Conservation (phyloP, 2,113 vertebrate genomes). For the Leucoraja erinaceus region DNA sequence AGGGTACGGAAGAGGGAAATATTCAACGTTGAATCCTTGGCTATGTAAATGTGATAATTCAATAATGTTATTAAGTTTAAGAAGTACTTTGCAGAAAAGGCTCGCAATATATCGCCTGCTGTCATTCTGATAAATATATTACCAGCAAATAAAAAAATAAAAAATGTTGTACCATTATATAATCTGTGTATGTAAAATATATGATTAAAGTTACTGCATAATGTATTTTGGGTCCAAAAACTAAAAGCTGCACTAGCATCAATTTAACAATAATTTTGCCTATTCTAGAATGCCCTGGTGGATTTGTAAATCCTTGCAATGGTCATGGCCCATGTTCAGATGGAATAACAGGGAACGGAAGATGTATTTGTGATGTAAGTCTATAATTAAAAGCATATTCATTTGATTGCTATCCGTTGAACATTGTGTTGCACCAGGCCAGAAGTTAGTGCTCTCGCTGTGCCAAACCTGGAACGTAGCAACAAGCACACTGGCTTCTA, state of each 20-base stretch:
- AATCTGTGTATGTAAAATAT: too few relatives aligned
- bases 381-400: neutral
- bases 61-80: neutral
- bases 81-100: neutral
- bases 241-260: neutral
- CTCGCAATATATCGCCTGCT: neutral
- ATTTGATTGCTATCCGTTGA: neutral
- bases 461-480: too few relatives aligned
- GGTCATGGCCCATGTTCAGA: slow-evolving; percentile 74
- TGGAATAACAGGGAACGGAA: slow-evolving; percentile 72
- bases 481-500: too few relatives aligned
- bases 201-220: neutral
- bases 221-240: neutral
- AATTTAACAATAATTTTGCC: neutral
- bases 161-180: neutral
- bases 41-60: neutral
- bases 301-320: slow-evolving; percentile 65
- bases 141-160: neutral
- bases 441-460: neutral
- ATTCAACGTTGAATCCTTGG: neutral
- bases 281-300: slow-evolving; percentile 74
- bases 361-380: slow-evolving; percentile 79
- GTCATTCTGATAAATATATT: neutral
- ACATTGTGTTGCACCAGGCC: neutral
- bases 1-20: neutral